Percentiles rank a stretch among this genome's conserved stretches.
Conservation (phyloP, 2,113 vertebrate genomes). For the Protomyctophum bolini region DNA sequence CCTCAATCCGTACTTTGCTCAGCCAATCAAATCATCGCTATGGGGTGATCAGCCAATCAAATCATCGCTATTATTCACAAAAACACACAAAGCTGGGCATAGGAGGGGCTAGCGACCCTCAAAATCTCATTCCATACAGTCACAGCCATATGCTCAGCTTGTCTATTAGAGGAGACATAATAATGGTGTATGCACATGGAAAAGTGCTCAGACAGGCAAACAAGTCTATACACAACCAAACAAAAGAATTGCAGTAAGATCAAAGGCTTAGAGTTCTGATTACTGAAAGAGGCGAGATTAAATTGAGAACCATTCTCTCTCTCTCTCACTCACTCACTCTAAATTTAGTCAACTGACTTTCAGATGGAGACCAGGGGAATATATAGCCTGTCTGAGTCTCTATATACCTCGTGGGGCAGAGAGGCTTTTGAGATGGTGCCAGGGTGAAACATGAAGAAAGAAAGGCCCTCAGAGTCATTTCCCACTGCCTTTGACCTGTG, state of each 20-base stretch:
- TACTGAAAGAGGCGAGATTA: slow-evolving; percentile 31
- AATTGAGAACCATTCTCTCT: slow-evolving; percentile 32
- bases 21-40: no score
- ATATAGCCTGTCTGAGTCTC: slow-evolving; percentile 53
- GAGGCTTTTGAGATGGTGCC: slow-evolving; percentile 40
- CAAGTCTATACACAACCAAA: slow-evolving; percentile 2
- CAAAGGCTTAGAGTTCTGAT: slow-evolving; percentile 23
- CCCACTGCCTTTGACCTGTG: slow-evolving; percentile 69
- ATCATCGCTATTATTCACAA: no score
- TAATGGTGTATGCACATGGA: background rate
- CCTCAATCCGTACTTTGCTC: no score
- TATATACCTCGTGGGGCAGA: slow-evolving; percentile 40
- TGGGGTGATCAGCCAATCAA: no score
- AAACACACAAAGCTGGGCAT: no score
- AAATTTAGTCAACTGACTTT: slow-evolving; percentile 66
- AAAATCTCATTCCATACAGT: no score
- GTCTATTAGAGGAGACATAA: no score
- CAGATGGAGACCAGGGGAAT: slow-evolving; percentile 62
- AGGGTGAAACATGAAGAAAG: slow-evolving; percentile 48
- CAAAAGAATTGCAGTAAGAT: background rate
- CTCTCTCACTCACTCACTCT: slow-evolving; percentile 27
- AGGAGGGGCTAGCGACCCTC: no score
- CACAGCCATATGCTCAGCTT: no score
- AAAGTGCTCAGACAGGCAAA: slow-evolving; percentile 5
- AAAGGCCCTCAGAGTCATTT: slow-evolving; percentile 46